Evolutionary conservation across 2,888 invertebrate species (phyloP).

Genomic region (Arge pagana): DNA sequence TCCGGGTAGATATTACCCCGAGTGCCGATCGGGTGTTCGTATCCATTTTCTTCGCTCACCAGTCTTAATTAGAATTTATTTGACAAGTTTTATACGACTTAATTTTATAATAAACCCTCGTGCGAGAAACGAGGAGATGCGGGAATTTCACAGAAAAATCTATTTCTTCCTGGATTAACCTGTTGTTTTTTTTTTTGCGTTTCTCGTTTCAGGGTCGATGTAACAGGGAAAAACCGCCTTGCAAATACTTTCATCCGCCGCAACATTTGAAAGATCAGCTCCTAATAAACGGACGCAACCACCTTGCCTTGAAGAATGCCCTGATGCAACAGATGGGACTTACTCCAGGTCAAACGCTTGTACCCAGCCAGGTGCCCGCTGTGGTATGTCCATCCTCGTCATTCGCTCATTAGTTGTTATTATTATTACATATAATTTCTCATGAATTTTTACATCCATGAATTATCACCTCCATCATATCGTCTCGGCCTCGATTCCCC

Average conservation of each 20-base stretch:
- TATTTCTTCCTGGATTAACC: no score
- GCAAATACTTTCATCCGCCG: slow-evolving; percentile 99
- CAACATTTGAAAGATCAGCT: slow-evolving; percentile 99
- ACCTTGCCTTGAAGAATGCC: slow-evolving; percentile 98
- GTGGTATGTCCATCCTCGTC: slow-evolving; percentile 73
- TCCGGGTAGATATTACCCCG: no score
- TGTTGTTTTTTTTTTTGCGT: slow-evolving; percentile 32
- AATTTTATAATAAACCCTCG: no score
- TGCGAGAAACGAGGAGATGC: no score
- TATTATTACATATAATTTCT: slow-evolving; percentile 13
- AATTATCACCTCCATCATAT: no score
- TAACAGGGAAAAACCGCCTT: slow-evolving; percentile 99
- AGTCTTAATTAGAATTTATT: no score
- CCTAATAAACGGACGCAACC: slow-evolving; percentile 99
- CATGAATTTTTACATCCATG: slow-evolving; percentile 34
- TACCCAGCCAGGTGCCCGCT: slow-evolving; percentile 90
- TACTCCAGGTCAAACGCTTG: slow-evolving; percentile 86
- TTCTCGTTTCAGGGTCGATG: slow-evolving; percentile 88
- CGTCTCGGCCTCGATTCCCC: background rate
- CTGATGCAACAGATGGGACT: slow-evolving; percentile 96
- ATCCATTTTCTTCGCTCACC: no score
- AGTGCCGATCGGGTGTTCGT: no score
- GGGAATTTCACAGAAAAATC: no score
- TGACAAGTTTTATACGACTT: no score
- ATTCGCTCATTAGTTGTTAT: slow-evolving; percentile 14